Conservation (phyloP, 2,888 invertebrate species). For the Ophion ventricosus region DNA sequence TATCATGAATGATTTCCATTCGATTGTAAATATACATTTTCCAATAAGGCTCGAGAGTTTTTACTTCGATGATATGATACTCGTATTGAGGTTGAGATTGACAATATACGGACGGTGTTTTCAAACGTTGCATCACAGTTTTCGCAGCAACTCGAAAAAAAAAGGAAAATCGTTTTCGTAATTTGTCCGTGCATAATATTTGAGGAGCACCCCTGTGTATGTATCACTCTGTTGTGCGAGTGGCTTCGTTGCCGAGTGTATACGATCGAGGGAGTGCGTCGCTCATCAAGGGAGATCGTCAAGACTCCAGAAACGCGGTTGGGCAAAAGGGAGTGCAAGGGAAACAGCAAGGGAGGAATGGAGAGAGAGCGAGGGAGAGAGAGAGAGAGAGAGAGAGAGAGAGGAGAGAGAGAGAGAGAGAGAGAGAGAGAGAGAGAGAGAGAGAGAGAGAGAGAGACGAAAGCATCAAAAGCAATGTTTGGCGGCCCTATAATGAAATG, state of each 20-base stretch:
- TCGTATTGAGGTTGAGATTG: no score
- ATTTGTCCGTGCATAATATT: background rate
- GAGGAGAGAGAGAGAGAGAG: slow-evolving; percentile 64
- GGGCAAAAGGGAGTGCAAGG: slow-evolving; percentile 75
- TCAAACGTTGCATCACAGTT: background rate
- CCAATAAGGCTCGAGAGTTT: no score
- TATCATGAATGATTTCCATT: no score
- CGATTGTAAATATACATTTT: no score
- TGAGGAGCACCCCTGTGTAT: background rate
- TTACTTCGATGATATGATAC: no score
- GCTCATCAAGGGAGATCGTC: slow-evolving; percentile 28
- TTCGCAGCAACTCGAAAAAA: background rate
- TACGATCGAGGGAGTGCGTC: slow-evolving; percentile 42
- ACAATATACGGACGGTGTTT: no score
- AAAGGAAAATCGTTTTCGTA: background rate
- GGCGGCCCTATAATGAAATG: slow-evolving; percentile 87
- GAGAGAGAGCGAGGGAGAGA: slow-evolving; percentile 66
- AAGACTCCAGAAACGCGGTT: slow-evolving; percentile 29
- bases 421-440: background rate
- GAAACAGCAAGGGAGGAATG: slow-evolving; percentile 71
- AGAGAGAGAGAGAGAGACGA: slow-evolving; percentile 70
- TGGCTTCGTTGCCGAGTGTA: slow-evolving; percentile 71
- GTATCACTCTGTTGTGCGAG: slow-evolving; percentile 67
- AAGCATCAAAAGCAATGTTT: slow-evolving; percentile 86
- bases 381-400: slow-evolving; percentile 6